A percentile compares a stretch with the other conserved stretches of the same genome.
These are phyloP conservation scores for Saccostrea echinata DNA, from an alignment of 1,140 invertebrate species.

Conservation along the genomic window DNA sequence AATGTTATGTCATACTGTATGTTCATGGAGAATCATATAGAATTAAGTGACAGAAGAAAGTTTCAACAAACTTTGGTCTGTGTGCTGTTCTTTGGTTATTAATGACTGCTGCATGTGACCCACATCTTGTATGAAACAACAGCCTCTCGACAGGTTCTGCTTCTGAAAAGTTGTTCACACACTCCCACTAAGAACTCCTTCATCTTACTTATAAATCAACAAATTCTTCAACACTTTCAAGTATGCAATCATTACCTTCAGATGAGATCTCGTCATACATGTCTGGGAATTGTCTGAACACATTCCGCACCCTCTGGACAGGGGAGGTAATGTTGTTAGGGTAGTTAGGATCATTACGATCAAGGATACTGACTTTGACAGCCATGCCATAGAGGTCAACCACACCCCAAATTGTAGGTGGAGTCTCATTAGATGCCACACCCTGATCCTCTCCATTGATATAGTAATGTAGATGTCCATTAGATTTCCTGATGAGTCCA, in stretches of 20 bases:
- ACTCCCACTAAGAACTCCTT: neutral
- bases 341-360: constrained; percentile 70
- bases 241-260: constrained; percentile 4
- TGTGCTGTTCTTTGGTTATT: constrained; percentile 93
- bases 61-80: constrained; percentile 89
- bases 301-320: constrained; percentile 60
- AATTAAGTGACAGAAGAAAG: neutral
- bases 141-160: constrained; percentile 80
- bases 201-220: neutral
- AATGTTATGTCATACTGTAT: neutral
- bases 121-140: constrained; percentile 93
- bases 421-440: constrained; percentile 75
- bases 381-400: constrained; percentile 86
- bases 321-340: constrained; percentile 58
- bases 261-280: constrained; percentile 66
- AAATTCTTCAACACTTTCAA: neutral
- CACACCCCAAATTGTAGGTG: constrained; percentile 77
- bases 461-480: constrained; percentile 77
- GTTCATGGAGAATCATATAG: neutral
- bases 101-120: constrained; percentile 93
- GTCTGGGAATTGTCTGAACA: constrained; percentile 71
- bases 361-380: constrained; percentile 87
- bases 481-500: constrained; percentile 75
- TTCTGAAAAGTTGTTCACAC: constrained; percentile 54
- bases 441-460: constrained; percentile 80